phyloP scores from a whole-genome alignment of 2,888 invertebrate genomes.

The Molorchus minor region DNA sequence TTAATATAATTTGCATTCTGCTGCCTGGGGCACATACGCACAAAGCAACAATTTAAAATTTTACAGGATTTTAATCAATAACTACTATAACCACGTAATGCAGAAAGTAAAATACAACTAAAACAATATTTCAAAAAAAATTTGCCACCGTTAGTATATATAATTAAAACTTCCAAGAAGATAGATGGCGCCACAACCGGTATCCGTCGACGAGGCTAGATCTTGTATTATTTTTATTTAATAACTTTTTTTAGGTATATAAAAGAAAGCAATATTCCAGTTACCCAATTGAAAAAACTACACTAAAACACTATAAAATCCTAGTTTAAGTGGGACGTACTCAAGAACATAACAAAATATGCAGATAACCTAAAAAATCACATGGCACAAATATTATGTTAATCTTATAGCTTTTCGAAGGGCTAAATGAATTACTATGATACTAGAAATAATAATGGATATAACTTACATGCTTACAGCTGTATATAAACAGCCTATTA shows the following conservation, averaged over 20 bases:
- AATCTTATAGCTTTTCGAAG: too few species aligned
- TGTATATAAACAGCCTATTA: neutral
- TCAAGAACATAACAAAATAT: slow-evolving; percentile 3
- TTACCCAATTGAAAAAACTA: too few species aligned
- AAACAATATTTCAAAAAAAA: slow-evolving; percentile 19
- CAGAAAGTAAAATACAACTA: neutral
- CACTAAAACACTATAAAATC: too few species aligned
- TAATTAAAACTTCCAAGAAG: neutral
- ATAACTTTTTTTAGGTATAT: too few species aligned
- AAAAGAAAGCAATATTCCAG: too few species aligned
- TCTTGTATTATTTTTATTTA: too few species aligned
- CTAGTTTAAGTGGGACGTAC: neutral
- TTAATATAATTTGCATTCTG: slow-evolving; percentile 62
- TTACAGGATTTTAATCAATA: slow-evolving; percentile 49
- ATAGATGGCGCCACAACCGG: slow-evolving; percentile 9
- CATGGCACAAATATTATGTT: too few species aligned
- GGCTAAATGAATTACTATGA: too few species aligned
- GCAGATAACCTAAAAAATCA: slow-evolving; percentile 18
- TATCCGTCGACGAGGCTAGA: slow-evolving; percentile 5
- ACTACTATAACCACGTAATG: slow-evolving; percentile 9
- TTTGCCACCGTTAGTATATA: slow-evolving; percentile 9
- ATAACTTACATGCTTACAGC: neutral
- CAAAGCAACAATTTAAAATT: slow-evolving; percentile 52
- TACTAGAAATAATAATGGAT: neutral
- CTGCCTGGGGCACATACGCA: slow-evolving; percentile 51